These are phyloP conservation scores for Trachelus troglodyta DNA, from an alignment of 2,888 invertebrate species.

Conservation along the genomic window DNA sequence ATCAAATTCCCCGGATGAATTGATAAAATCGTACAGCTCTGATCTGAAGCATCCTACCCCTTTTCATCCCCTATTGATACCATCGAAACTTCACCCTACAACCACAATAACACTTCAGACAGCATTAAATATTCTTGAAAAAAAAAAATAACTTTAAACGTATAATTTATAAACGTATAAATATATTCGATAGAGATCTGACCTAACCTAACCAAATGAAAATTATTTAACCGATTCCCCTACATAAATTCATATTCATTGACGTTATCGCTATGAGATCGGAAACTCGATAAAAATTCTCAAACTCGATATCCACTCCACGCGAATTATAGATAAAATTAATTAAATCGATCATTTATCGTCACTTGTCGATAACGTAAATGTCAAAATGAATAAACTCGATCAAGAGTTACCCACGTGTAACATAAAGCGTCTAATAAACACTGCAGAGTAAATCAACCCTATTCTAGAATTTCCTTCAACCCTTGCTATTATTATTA, in stretches of 20 bases:
- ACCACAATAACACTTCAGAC: background rate
- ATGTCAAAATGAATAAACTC: background rate
- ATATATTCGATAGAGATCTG: background rate
- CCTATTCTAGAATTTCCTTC: background rate
- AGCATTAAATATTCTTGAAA: constrained; percentile 11
- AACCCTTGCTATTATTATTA: constrained; percentile 49
- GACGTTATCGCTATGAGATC: background rate
- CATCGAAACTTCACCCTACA: background rate
- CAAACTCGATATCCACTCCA: background rate
- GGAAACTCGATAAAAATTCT: background rate
- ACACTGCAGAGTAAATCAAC: background rate
- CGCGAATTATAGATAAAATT: background rate
- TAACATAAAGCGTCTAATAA: background rate
- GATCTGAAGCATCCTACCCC: background rate
- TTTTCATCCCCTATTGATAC: background rate
- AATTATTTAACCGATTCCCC: background rate
- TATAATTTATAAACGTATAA: background rate
- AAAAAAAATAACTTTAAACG: background rate
- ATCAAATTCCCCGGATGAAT: constrained; percentile 43
- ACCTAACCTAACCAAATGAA: background rate
- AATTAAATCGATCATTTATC: background rate
- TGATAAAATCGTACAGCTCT: constrained; percentile 23
- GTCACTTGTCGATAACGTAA: background rate
- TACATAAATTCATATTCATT: background rate
- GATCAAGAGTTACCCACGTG: background rate